Evolutionary conservation across 1,140 invertebrate genomes (phyloP).

Genomic region (Aplysia californica): DNA sequence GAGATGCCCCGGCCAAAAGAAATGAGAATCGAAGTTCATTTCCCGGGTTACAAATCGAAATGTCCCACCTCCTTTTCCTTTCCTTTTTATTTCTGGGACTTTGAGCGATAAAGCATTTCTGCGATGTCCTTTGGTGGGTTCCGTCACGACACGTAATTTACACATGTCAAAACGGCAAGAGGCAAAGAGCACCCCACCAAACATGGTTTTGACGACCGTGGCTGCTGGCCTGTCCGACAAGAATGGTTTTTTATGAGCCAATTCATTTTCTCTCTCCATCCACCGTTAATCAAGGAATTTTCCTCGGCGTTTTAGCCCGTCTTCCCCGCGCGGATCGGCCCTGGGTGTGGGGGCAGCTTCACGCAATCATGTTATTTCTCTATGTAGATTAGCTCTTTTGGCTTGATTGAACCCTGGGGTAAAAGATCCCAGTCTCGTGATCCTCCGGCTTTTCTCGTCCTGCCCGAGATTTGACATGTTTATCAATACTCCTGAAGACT

Average conservation of each 20-base stretch:
- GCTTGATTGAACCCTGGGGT: background rate
- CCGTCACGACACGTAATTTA: too few species aligned
- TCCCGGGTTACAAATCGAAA: too few species aligned
- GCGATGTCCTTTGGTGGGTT: background rate
- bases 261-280: background rate
- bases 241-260: background rate
- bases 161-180: too few species aligned
- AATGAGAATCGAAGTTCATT: too few species aligned
- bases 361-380: conserved; percentile 8
- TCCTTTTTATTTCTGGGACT: too few species aligned
- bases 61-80: too few species aligned
- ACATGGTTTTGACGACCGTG: too few species aligned
- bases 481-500: conserved; percentile 1
- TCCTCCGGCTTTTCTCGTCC: background rate
- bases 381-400: conserved; percentile 12
- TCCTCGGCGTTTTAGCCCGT: background rate
- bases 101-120: too few species aligned
- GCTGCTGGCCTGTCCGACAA: background rate
- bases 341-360: too few species aligned
- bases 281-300: background rate
- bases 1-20: too few species aligned
- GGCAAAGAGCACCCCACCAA: too few species aligned
- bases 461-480: conserved; percentile 1
- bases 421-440: background rate
- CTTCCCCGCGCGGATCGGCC: background rate